A percentile compares a stretch with the other conserved stretches of the same genome.
These are phyloP conservation scores for Coregonus clupeaformis DNA, from an alignment of 2,113 vertebrate genomes.

Conservation along the genomic window DNA sequence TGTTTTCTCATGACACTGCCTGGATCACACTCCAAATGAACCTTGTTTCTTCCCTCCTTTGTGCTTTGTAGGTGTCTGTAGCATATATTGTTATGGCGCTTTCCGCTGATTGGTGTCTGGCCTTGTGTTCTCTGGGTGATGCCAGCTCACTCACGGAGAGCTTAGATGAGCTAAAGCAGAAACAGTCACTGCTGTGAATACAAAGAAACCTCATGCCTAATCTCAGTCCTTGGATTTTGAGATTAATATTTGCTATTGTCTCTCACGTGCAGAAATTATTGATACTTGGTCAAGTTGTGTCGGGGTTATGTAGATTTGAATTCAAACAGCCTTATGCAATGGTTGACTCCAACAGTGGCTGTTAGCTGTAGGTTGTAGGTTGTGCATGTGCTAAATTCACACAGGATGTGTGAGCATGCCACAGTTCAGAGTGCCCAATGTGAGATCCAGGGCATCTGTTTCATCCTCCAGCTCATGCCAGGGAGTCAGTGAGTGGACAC, in stretches of 20 bases:
- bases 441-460: conserved; percentile 57
- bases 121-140: conserved; percentile 8
- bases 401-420: conserved; percentile 24
- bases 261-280: too few relatives aligned
- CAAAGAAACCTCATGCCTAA: not conserved
- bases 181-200: not conserved
- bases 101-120: too few relatives aligned
- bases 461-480: conserved; percentile 34
- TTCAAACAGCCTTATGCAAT: conserved; percentile 11
- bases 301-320: not conserved
- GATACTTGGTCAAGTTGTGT: too few relatives aligned
- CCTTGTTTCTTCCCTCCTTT: too few relatives aligned
- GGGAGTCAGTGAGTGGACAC: conserved; percentile 39
- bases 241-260: too few relatives aligned
- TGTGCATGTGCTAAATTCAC: conserved; percentile 45
- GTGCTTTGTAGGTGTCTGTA: too few relatives aligned
- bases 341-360: conserved; percentile 25
- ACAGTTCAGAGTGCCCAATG: conserved; percentile 38
- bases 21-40: not conserved
- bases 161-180: conserved; percentile 5
- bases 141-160: conserved; percentile 1
- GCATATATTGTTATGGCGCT: too few relatives aligned
- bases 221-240: too few relatives aligned
- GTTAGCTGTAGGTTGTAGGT: conserved; percentile 37
- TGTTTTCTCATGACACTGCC: not conserved